Evolutionary conservation across 2,888 invertebrate species (phyloP), one percentile per base, ranked within the genome.

Genomic region (Luperina testacea): DNA sequence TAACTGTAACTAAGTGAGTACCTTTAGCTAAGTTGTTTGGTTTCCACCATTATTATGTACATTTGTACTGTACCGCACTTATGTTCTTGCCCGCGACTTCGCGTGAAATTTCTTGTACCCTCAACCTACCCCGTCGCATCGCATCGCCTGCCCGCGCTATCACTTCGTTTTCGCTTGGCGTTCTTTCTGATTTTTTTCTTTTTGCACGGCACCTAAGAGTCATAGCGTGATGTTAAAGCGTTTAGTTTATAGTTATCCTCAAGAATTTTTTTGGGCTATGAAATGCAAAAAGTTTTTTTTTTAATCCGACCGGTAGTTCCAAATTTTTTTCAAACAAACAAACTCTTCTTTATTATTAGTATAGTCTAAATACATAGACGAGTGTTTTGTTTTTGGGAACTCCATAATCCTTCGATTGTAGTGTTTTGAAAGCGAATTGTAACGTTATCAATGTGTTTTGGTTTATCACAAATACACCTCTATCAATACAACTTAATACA

Each of bases 1-100:
- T 82, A 61, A 67, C 42, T 80, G 64, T 64, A 57, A 48, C 42
- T 51, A 65, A 57, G 81, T n/a, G n/a, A n/a, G n/a, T 82, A 75
- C 79, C 9, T 67, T 27, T 67, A 53, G 27, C 68, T 32, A 32
- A n/a, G 53, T 61, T 75, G 27, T 67, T 59, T 42, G 17, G 27
- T 45, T 17, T 82, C 20, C 2, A 48, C n/a, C 15, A 42, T 81
- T 74, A 65, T 32, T 45, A 61, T n/a, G 45, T 38, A 45, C 32
- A 15, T 61, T 82, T 75, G 20, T 27, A 61, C 4, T 38, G 38
- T 38, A 38, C 38, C 38, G 38, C 38, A 38, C 38, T 0, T 38
- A 38, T 38, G 38, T 38, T 38, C 0, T 4, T 51, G 0, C 57
- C 24, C 9, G 57, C 24, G 24, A 24, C 3, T 57, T 57, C 24